Conservation (phyloP, 1,140 invertebrate genomes). For the Akabosia matsudoensis region DNA sequence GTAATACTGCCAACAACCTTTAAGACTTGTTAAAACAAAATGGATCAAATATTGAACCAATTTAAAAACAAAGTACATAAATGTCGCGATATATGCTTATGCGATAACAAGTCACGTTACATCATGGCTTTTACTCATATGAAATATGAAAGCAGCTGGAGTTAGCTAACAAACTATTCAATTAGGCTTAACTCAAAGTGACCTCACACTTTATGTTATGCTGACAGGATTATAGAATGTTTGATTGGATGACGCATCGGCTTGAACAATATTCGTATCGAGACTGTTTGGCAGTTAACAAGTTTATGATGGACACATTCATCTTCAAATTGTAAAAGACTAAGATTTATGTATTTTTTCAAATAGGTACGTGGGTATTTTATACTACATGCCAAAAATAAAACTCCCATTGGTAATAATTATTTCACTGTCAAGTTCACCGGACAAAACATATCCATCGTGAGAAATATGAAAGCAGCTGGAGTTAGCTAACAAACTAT, state of each 20-base stretch:
- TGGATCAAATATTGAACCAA: no score
- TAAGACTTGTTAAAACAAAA: no score
- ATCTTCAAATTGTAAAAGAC: no score
- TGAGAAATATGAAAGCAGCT: not conserved
- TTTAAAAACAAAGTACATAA: no score
- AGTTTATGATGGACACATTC: no score
- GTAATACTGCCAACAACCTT: no score
- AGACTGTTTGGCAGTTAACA: no score
- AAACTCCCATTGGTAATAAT: slow-evolving; percentile 10
- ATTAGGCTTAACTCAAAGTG: not conserved
- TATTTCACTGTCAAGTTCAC: slow-evolving; percentile 17
- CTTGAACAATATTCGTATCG: not conserved
- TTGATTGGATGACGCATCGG: not conserved
- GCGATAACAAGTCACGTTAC: not conserved
- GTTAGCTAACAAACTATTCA: not conserved
- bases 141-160: not conserved
- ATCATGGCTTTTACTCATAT: not conserved
- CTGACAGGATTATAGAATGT: slow-evolving; percentile 13
- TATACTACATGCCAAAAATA: not conserved
- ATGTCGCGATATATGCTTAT: not conserved
- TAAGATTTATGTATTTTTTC: no score
- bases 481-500: not conserved
- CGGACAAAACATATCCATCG: not conserved
- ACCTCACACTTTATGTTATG: slow-evolving; percentile 6
- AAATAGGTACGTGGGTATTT: no score